Evolutionary conservation across 2,113 vertebrate genomes (phyloP).

Genomic region (Pterocles gutturalis): DNA sequence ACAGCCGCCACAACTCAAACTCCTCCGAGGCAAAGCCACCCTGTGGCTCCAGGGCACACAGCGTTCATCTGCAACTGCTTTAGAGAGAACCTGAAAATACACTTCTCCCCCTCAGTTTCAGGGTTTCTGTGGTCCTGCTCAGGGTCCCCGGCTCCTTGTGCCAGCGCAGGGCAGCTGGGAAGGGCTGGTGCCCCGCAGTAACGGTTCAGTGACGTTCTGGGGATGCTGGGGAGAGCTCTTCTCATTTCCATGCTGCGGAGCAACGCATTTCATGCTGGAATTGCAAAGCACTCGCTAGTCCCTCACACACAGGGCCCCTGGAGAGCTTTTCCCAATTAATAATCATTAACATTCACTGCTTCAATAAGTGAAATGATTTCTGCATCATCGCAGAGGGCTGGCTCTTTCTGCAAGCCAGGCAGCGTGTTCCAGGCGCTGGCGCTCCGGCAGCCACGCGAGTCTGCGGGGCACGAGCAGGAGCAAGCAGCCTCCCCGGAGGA

Average conservation of each 20-base stretch:
- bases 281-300: conserved; percentile 40
- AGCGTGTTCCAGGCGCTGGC: not conserved
- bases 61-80: not conserved
- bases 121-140: not conserved
- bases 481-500: not conserved
- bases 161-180: not conserved
- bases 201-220: conserved; percentile 37
- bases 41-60: accelerated
- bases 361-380: conserved; percentile 57
- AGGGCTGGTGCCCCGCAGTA: not conserved
- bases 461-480: not conserved
- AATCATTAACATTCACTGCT: conserved; percentile 67
- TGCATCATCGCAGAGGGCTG: conserved; percentile 37
- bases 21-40: not conserved
- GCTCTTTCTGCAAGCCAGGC: not conserved
- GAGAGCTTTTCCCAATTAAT: conserved; percentile 69
- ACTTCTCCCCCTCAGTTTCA: not conserved
- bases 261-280: conserved; percentile 62
- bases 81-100: not conserved
- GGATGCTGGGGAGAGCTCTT: conserved; percentile 25
- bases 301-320: not conserved
- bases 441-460: not conserved
- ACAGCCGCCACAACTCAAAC: not conserved
- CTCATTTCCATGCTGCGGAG: conserved; percentile 42
- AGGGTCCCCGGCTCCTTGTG: not conserved